Conservation (phyloP, 1,140 invertebrate species). For the Drosophila melanogaster region DNA sequence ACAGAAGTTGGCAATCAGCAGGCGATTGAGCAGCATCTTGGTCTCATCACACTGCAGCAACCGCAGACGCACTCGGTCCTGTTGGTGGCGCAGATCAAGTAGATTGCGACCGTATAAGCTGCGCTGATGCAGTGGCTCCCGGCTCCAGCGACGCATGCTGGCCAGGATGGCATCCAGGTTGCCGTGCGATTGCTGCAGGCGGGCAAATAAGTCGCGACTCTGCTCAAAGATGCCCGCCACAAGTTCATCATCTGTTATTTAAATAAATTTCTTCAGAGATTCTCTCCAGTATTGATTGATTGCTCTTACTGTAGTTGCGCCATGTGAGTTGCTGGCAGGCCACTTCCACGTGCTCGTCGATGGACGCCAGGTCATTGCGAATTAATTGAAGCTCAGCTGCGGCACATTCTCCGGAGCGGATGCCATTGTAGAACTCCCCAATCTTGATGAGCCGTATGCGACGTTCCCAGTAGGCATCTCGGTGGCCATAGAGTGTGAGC, state of each 20-base stretch:
- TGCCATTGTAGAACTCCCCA: conserved; percentile 87
- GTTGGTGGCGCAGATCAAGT: conserved; percentile 86
- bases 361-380: conserved; percentile 52
- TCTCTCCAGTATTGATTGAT: neutral
- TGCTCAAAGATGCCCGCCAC: conserved; percentile 65
- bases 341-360: conserved; percentile 56
- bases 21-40: conserved; percentile 86
- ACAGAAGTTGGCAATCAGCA: conserved; percentile 87
- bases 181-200: conserved; percentile 87
- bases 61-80: conserved; percentile 84
- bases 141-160: conserved; percentile 87
- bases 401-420: conserved; percentile 82
- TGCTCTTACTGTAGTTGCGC: conserved; percentile 62
- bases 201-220: conserved; percentile 85
- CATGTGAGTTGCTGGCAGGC: conserved; percentile 67
- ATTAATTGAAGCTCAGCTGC: conserved; percentile 70
- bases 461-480: conserved; percentile 84
- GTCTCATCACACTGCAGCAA: conserved; percentile 85
- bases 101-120: conserved; percentile 86
- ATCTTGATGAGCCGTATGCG: conserved; percentile 85
- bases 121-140: conserved; percentile 86
- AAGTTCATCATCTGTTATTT: conserved; percentile 53
- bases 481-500: conserved; percentile 83
- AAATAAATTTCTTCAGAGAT: neutral
- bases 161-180: conserved; percentile 84